Evolutionary conservation across 2,888 invertebrate genomes (phyloP), one percentile per base, ranked within the genome.

Genomic region (Drosophila rubida): DNA sequence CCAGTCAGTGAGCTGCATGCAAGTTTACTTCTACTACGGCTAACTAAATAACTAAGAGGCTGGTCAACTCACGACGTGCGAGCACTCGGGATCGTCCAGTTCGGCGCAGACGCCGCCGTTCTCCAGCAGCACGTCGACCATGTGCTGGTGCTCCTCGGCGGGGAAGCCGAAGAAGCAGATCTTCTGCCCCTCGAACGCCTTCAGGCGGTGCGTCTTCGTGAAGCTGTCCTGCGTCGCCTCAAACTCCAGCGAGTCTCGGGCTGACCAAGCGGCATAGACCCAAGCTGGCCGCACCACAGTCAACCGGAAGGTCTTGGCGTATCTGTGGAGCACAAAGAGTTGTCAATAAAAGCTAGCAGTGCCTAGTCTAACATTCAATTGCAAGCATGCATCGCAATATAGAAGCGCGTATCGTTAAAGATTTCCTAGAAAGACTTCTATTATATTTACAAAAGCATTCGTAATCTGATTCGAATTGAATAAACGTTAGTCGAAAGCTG

Each of bases 111-210:
- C 95, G 60, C 97, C 97, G 87, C 97, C 97, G 93, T 98, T 98
- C 90, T 95, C 95, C 83, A 95, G 93, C 65, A 98, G 94, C 79
- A 98, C 95, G 90, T 98, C 97, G 68, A 95, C 95, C 98, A 98
- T 98, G 91, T 98, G 97, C 89, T 95, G 95, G 90, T 96, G 95
- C 92, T 98, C 98, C 85, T 97, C 97, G 66, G 95, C 95, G 2
- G 96, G 95, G 92, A 98, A 98, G 5, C 98, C 98, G 87, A 96
- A 94, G 92, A 98, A 98, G 91, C 96, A 96, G 48, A 98, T 95
- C 86, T 95, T 94, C 61, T 96, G 95, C 25, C 97, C 97, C 91
- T 96, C 95, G 91, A 98, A 98, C 60, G 97, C 97, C 92, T 96
- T 96, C 76, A 98, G 91, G 89, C 95, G 96, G 93, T 96, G 95